Conservation (phyloP, 2,797 vertebrate genomes). For the Anas bernieri region DNA sequence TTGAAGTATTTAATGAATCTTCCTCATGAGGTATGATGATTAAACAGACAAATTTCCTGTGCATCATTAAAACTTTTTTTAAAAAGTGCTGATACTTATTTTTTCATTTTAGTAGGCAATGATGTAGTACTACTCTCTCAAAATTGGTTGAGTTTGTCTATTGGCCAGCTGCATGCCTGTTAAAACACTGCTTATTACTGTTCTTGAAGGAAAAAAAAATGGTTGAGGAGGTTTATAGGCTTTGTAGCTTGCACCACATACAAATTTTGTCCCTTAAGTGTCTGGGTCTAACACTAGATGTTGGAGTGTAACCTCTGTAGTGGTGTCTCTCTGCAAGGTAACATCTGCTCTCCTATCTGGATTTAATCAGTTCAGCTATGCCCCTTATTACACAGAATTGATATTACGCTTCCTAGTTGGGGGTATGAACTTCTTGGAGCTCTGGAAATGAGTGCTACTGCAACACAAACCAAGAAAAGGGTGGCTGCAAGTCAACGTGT, state of each 20-base stretch:
- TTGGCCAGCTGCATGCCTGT: background rate
- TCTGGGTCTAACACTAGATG: background rate
- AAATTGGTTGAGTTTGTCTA: background rate
- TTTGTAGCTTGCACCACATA: background rate
- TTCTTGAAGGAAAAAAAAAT: background rate
- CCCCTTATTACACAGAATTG: background rate
- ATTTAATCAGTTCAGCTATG: background rate
- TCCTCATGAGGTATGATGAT: background rate
- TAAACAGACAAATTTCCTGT: background rate
- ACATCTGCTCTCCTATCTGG: background rate
- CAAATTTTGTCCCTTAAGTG: background rate
- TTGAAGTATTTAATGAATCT: background rate
- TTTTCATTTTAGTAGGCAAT: background rate
- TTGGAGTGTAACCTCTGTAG: background rate
- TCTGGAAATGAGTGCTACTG: background rate
- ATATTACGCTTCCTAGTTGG: background rate
- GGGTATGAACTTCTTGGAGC: background rate
- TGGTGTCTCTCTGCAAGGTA: background rate
- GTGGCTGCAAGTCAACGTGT: accelerated
- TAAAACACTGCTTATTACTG: background rate
- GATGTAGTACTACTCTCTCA: background rate
- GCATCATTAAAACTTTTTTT: background rate
- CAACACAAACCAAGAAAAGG: accelerated
- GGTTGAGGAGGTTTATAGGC: background rate
- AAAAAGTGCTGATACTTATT: background rate